Evolutionary conservation across 30 jellyfish, hydroid and myxozoan genomes (phyloP).

Genomic region (Hydra vulgaris): DNA sequence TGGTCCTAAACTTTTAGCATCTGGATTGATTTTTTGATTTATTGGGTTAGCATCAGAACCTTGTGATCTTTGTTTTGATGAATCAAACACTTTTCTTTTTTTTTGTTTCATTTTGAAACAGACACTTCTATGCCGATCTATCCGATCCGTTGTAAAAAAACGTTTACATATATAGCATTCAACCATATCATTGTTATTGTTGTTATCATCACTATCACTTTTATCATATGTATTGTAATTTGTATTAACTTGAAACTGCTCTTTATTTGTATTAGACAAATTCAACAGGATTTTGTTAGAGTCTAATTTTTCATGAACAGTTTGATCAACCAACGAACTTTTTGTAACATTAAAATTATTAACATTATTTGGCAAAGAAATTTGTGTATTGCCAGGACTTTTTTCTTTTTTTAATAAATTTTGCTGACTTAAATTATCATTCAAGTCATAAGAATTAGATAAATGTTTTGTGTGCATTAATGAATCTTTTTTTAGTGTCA

Average conservation of each 20-base stretch:
- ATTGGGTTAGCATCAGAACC: constrained; percentile 75
- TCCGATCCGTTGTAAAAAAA: constrained; percentile 61
- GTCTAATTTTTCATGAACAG: not conserved
- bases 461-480: not conserved
- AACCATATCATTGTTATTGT: constrained; percentile 5
- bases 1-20: not conserved
- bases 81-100: constrained; percentile 58
- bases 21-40: constrained; percentile 7
- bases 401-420: not conserved
- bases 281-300: not conserved
- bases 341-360: not conserved
- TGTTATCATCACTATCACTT: not conserved
- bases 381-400: not conserved
- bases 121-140: constrained; percentile 44
- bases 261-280: not conserved
- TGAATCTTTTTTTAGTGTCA: not conserved
- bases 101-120: constrained; percentile 47
- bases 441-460: not conserved
- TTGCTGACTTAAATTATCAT: not conserved
- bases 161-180: constrained; percentile 72
- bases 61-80: constrained; percentile 59
- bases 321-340: constrained; percentile 1
- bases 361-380: not conserved
- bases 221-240: constrained; percentile 14
- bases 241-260: not conserved